A percentile compares a stretch with the other conserved stretches of the same genome.
These are phyloP conservation scores for Numenius phaeopus DNA, from an alignment of 2,797 vertebrate species.

Conservation along the genomic window DNA sequence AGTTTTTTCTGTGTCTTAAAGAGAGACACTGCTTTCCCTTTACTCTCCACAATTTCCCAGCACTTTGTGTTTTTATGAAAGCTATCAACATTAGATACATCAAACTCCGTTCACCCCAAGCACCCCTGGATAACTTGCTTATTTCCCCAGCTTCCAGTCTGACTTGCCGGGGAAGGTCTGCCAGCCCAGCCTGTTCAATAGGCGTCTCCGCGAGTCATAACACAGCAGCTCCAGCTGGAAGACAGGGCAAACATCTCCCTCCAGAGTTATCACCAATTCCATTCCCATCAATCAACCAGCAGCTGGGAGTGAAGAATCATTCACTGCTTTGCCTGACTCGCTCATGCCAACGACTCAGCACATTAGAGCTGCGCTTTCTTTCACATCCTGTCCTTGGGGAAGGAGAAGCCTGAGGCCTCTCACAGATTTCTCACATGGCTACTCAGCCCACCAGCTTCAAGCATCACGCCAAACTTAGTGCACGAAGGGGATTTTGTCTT, in stretches of 20 bases:
- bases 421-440: background rate
- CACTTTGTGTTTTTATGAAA: constrained; percentile 31
- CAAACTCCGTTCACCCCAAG: constrained; percentile 56
- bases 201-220: constrained; percentile 64
- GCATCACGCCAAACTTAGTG: background rate
- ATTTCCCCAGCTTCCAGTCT: constrained; percentile 53
- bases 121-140: constrained; percentile 50
- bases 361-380: background rate
- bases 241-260: constrained; percentile 74
- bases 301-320: constrained; percentile 69
- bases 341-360: constrained; percentile 48
- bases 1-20: background rate
- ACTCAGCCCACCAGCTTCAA: background rate
- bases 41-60: background rate
- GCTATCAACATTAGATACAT: constrained; percentile 3
- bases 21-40: background rate
- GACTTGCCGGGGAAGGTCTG: constrained; percentile 49
- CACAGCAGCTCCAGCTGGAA: constrained; percentile 82
- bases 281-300: constrained; percentile 79
- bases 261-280: constrained; percentile 63
- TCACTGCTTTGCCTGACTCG: background rate
- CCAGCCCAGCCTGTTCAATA: constrained; percentile 69
- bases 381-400: constrained; percentile 16
- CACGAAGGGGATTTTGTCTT: background rate
- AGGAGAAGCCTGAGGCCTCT: background rate